Percentiles rank a stretch among this genome's conserved stretches.
Conservation (phyloP, 2,888 invertebrate genomes). For the Therioaphis trifolii region DNA sequence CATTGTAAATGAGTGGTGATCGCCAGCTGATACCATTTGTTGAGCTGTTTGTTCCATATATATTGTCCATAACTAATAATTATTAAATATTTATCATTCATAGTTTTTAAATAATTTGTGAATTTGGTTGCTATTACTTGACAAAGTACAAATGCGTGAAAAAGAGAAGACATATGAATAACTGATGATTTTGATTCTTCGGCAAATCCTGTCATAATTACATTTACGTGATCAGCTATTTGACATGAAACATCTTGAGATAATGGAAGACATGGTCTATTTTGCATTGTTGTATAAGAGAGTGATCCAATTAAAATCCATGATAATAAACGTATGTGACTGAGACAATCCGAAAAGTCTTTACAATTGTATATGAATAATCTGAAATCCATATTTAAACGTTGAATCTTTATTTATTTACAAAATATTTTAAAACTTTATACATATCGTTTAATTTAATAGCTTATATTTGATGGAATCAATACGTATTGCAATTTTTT, state of each 20-base stretch:
- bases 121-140: conserved; percentile 73
- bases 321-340: conserved; percentile 91
- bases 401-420: background rate
- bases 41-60: conserved; percentile 91
- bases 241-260: conserved; percentile 96
- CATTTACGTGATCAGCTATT: conserved; percentile 97
- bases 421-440: background rate
- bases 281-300: conserved; percentile 81
- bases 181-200: conserved; percentile 90
- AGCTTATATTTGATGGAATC: background rate
- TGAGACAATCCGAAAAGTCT: conserved; percentile 94
- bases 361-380: conserved; percentile 76
- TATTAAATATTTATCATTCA: background rate
- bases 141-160: conserved; percentile 96
- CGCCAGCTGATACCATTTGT: conserved; percentile 76
- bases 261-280: conserved; percentile 78
- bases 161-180: conserved; percentile 94
- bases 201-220: conserved; percentile 95
- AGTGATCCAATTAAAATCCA: conserved; percentile 97
- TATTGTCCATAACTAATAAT: conserved; percentile 88
- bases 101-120: background rate
- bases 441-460: background rate
- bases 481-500: background rate
- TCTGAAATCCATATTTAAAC: conserved; percentile 15
- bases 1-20: conserved; percentile 79